Percentiles rank a stretch among this genome's conserved stretches.
These are phyloP conservation scores for Geodia barretti DNA, from an alignment of 37 sponge, comb jelly and placozoan genomes.

Conservation along the genomic window DNA sequence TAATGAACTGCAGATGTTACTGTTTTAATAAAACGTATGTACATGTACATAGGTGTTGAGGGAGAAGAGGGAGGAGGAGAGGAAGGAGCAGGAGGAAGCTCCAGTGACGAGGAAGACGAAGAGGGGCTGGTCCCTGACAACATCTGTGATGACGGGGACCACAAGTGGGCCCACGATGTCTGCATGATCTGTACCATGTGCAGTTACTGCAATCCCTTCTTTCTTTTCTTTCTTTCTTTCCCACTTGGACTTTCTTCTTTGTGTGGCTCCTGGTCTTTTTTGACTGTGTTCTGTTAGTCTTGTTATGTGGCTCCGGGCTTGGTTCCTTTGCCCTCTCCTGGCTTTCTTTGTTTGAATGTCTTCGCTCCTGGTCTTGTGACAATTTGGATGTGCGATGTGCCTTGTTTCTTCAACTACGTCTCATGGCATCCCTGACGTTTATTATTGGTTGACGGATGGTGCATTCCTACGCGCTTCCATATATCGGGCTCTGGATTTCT, in stretches of 20 bases:
- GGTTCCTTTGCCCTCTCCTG: slow-evolving; percentile 11
- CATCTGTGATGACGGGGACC: slow-evolving; percentile 78
- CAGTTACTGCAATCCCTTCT: slow-evolving; percentile 92
- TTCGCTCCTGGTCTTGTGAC: background rate
- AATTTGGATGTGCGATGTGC: no score
- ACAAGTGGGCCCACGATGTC: slow-evolving; percentile 69
- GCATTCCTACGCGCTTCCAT: no score
- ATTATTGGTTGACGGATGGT: no score
- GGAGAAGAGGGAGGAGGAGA: slow-evolving; percentile 22
- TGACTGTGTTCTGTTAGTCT: no score
- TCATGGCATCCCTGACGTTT: no score
- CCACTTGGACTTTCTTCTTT: no score
- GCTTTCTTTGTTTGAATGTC: slow-evolving; percentile 5
- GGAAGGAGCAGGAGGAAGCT: slow-evolving; percentile 19
- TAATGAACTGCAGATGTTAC: slow-evolving; percentile 1
- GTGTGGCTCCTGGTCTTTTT: no score
- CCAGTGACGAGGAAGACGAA: slow-evolving; percentile 53
- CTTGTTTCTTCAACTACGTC: no score
- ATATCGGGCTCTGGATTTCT: no score
- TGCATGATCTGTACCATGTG: slow-evolving; percentile 90
- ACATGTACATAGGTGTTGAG: background rate
- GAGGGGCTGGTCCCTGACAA: no score
- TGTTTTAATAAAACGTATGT: no score
- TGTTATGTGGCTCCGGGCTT: slow-evolving; percentile 92
- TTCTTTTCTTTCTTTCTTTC: no score